Percentiles rank a stretch among this genome's conserved stretches.
phyloP scores from a whole-genome alignment of 2,888 invertebrate species.

The Monopis laevigella region DNA sequence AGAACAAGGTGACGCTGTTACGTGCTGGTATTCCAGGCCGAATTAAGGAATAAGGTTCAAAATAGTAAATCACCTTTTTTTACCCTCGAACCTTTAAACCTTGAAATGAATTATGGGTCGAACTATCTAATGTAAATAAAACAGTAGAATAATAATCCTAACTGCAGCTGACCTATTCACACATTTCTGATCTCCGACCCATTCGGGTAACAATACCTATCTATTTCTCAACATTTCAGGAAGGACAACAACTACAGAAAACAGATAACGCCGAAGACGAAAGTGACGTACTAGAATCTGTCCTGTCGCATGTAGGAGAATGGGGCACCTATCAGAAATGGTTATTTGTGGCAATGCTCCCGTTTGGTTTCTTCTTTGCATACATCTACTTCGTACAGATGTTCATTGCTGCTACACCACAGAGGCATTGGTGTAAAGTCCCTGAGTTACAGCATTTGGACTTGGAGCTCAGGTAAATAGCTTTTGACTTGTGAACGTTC shows the following conservation, averaged over 20 bases:
- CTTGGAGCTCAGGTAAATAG: constrained; percentile 27
- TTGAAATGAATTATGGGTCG: too few relatives aligned
- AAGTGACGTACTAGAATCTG: constrained; percentile 23
- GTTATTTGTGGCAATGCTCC: constrained; percentile 29
- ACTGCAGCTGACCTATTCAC: too few relatives aligned
- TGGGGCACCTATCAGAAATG: constrained; percentile 28
- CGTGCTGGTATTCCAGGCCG: too few relatives aligned
- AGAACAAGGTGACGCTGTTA: too few relatives aligned
- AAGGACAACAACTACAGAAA: constrained; percentile 12
- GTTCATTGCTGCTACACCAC: constrained; percentile 36
- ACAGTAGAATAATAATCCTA: too few relatives aligned
- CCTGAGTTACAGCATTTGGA: constrained; percentile 31
- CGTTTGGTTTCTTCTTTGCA: constrained; percentile 29
- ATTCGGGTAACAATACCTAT: too few relatives aligned
- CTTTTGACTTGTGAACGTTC: too few relatives aligned
- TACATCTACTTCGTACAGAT: constrained; percentile 34
- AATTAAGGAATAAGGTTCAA: too few relatives aligned
- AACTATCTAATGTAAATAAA: too few relatives aligned
- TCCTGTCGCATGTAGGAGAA: constrained; percentile 27
- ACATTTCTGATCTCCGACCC: too few relatives aligned
- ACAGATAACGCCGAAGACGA: constrained; percentile 12
- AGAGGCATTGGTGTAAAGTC: constrained; percentile 36
- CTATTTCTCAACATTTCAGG: constrained; percentile 9
- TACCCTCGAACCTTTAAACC: too few relatives aligned
- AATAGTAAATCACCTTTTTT: too few relatives aligned